Conservation (phyloP, 2,797 vertebrate species). For the Gallinago stenura region DNA sequence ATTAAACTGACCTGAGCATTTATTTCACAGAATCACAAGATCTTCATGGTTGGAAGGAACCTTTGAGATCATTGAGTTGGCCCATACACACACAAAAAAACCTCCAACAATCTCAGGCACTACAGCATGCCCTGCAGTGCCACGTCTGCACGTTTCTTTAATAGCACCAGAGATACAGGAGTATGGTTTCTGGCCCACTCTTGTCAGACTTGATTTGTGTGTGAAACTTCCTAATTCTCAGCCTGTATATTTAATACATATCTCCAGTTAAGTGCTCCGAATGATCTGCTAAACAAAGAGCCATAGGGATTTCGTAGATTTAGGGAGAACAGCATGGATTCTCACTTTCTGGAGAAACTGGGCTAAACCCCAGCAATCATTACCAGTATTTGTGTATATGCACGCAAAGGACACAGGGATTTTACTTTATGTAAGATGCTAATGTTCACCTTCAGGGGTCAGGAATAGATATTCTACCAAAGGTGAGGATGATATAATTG, state of each 20-base stretch:
- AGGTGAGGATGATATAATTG: not conserved
- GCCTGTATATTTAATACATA: not conserved
- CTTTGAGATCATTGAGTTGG: no score
- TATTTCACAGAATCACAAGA: not conserved
- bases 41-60: no score
- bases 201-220: slow-evolving; percentile 1
- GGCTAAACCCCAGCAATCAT: not conserved
- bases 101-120: no score
- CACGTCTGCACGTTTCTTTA: no score
- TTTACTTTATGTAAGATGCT: not conserved
- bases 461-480: not conserved
- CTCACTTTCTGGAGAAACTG: not conserved
- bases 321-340: not conserved
- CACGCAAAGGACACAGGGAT: not conserved
- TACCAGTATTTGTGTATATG: not conserved
- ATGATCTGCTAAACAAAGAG: not conserved
- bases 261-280: not conserved
- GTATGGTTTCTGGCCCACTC: not conserved
- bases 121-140: no score
- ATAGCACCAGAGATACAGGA: not conserved
- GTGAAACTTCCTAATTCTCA: not conserved
- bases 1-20: not conserved
- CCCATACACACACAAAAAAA: no score
- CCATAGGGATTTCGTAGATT: not conserved
- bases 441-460: not conserved